These are phyloP conservation scores for Thecocarcelia acutangulata DNA, from an alignment of 2,888 invertebrate species.

Conservation along the genomic window DNA sequence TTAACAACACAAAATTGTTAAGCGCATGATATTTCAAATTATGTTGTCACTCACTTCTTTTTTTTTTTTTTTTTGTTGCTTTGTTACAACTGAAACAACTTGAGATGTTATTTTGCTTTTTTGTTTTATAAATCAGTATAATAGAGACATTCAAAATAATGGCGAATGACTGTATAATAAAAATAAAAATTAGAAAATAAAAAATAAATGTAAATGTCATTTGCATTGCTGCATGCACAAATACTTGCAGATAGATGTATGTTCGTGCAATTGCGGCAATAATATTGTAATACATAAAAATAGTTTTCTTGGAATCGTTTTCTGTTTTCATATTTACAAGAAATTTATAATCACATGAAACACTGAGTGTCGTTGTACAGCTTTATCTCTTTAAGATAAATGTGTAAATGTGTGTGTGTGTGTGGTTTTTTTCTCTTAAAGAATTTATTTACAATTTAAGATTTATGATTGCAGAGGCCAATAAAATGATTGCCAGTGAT, in stretches of 20 bases:
- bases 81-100: not conserved
- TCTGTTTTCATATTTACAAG: slow-evolving; percentile 10
- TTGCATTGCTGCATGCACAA: not conserved
- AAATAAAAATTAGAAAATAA: not conserved
- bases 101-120: slow-evolving; percentile 9
- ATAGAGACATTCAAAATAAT: slow-evolving; percentile 37
- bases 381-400: slow-evolving; percentile 31
- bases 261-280: not conserved
- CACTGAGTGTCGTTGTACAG: slow-evolving; percentile 14
- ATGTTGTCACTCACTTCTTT: slow-evolving; percentile 13
- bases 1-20: no score
- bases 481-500: slow-evolving; percentile 81
- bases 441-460: slow-evolving; percentile 70
- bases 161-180: slow-evolving; percentile 35
- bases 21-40: not conserved
- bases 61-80: not conserved
- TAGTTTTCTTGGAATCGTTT: not conserved
- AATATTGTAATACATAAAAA: slow-evolving; percentile 2
- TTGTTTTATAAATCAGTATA: slow-evolving; percentile 10
- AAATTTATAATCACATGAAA: slow-evolving; percentile 7
- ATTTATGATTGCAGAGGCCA: slow-evolving; percentile 80
- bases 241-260: not conserved
- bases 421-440: not conserved
- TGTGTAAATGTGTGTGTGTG: not conserved
- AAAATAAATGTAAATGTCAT: slow-evolving; percentile 22